Evolutionary conservation across 2,888 invertebrate genomes (phyloP).

Genomic region (Seladonia tumulorum): DNA sequence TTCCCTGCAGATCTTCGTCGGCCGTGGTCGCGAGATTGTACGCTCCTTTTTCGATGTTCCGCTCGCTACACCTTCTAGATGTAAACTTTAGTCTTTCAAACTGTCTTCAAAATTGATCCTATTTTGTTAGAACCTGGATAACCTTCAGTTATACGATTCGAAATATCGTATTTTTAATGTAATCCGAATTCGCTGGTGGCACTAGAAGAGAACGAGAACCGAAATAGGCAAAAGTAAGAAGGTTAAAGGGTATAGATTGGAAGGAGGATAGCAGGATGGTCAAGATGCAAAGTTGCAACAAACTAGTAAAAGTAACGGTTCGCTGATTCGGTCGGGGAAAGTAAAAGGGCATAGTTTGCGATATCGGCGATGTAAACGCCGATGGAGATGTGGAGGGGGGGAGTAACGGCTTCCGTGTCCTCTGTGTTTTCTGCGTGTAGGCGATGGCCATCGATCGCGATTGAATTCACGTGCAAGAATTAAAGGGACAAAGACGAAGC

Average conservation of each 20-base stretch:
- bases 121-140: background rate
- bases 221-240: background rate
- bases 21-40: background rate
- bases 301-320: background rate
- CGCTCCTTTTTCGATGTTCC: slow-evolving; percentile 17
- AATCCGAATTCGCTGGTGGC: background rate
- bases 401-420: background rate
- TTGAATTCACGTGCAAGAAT: background rate
- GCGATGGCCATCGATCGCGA: slow-evolving; percentile 65
- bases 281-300: background rate
- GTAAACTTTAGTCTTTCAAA: slow-evolving; percentile 56
- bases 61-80: slow-evolving; percentile 62
- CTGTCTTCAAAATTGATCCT: background rate
- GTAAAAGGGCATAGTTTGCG: slow-evolving; percentile 17
- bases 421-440: slow-evolving; percentile 62
- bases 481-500: background rate
- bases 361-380: slow-evolving; percentile 28
- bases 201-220: background rate
- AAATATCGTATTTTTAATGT: background rate
- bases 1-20: slow-evolving; percentile 5
- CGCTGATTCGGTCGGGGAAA: background rate
- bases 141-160: no score
- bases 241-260: background rate
- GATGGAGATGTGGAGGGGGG: slow-evolving; percentile 62
- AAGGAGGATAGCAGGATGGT: background rate